Evolutionary conservation across 2,113 vertebrate genomes (phyloP).

Genomic region (western clawed frog (Xenopus tropicalis)): DNA sequence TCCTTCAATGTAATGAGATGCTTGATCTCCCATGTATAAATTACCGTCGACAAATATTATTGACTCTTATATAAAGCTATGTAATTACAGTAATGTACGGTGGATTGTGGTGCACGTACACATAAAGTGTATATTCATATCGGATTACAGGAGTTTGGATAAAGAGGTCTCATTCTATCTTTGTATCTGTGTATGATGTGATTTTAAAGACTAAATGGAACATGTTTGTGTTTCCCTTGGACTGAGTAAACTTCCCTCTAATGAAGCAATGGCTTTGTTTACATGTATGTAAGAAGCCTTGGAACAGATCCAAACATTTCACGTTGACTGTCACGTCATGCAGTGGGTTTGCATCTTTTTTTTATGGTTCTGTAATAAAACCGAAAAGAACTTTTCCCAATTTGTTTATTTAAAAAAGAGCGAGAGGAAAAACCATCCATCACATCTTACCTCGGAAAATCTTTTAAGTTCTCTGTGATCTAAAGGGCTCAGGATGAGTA

Average conservation of each 20-base stretch:
- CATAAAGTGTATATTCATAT: too few species aligned
- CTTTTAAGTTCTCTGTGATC: slow-evolving; percentile 45
- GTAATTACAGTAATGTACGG: too few species aligned
- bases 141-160: too few species aligned
- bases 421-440: slow-evolving; percentile 42
- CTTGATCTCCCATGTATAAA: too few species aligned
- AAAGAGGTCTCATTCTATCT: too few species aligned
- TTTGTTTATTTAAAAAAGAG: slow-evolving; percentile 54
- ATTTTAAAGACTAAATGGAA: too few species aligned
- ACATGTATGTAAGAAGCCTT: slow-evolving; percentile 53
- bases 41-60: too few species aligned
- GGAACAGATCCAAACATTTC: slow-evolving; percentile 51
- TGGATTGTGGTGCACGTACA: too few species aligned
- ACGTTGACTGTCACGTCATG: slow-evolving; percentile 49
- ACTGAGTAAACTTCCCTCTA: slow-evolving; percentile 36
- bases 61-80: too few species aligned
- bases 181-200: too few species aligned
- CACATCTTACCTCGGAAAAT: slow-evolving; percentile 48
- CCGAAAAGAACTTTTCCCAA: slow-evolving; percentile 53
- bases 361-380: slow-evolving; percentile 48
- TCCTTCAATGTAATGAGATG: too few species aligned
- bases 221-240: too few species aligned
- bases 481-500: slow-evolving; percentile 57
- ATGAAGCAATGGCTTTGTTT: slow-evolving; percentile 51
- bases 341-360: slow-evolving; percentile 42